Conservation (phyloP, 2,797 vertebrate genomes). For the Pogonophryne albipinna region DNA sequence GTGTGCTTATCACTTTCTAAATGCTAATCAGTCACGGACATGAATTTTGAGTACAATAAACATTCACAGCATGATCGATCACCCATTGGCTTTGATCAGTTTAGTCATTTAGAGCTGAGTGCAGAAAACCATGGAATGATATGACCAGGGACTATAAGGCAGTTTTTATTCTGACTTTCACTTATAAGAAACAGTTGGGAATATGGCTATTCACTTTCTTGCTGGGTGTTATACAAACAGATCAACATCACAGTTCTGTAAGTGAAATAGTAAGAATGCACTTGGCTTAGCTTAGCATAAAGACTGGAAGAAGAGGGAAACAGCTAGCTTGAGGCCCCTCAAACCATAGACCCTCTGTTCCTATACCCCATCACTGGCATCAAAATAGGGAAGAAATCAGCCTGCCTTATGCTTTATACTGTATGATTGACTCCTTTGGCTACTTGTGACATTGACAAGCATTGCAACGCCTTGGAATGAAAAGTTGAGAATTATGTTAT, state of each 20-base stretch:
- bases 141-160: not conserved
- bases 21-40: conserved; percentile 49
- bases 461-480: too few species aligned
- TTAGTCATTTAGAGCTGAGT: conserved; percentile 20
- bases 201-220: not conserved
- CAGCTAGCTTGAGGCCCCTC: not conserved
- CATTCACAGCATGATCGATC: conserved; percentile 26
- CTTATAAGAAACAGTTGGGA: not conserved
- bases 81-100: conserved; percentile 18
- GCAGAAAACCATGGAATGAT: conserved; percentile 2
- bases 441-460: too few species aligned
- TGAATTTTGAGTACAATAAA: conserved; percentile 47
- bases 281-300: conserved; percentile 8
- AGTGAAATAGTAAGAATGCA: not conserved
- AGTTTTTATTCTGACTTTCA: not conserved
- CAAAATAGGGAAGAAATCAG: too few species aligned
- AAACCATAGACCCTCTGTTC: too few species aligned
- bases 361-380: too few species aligned
- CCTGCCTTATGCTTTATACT: too few species aligned
- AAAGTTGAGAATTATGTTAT: too few species aligned
- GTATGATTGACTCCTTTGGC: too few species aligned
- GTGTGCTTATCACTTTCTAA: conserved; percentile 46
- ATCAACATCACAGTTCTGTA: not conserved
- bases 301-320: not conserved
- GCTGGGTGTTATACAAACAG: not conserved